Percentiles rank a stretch among this genome's conserved stretches.
phyloP scores from a whole-genome alignment of 92 coral and sea anemone species.

The Parazoanthus swiftii region DNA sequence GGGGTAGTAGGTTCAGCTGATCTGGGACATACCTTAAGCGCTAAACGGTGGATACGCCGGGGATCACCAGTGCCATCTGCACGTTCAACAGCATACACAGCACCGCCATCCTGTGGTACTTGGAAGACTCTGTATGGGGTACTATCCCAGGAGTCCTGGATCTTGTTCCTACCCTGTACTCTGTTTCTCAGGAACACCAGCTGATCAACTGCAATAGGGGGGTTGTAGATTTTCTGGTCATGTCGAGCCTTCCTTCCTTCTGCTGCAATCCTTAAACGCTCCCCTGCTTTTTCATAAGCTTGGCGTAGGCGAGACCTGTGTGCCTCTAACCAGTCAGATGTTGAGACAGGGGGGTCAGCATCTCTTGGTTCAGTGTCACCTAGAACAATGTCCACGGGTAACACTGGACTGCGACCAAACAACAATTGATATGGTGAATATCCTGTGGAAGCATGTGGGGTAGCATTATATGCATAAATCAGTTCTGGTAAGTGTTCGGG shows the following conservation, averaged over 20 bases:
- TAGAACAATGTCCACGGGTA: not conserved
- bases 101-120: constrained; percentile 42
- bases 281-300: constrained; percentile 77
- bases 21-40: constrained; percentile 6
- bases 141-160: constrained; percentile 59
- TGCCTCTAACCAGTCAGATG: constrained; percentile 45
- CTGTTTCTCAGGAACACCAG: constrained; percentile 54
- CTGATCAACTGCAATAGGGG: constrained; percentile 47
- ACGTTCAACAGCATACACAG: constrained; percentile 40
- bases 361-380: not conserved
- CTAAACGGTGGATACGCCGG: not conserved
- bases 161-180: constrained; percentile 52
- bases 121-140: constrained; percentile 23
- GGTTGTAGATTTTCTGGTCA: constrained; percentile 41
- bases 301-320: constrained; percentile 41
- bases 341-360: not conserved
- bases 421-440: constrained; percentile 61
- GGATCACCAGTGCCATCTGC: constrained; percentile 18
- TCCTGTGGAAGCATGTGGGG: constrained; percentile 69
- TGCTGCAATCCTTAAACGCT: constrained; percentile 50
- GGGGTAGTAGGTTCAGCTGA: not conserved
- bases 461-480: constrained; percentile 64
- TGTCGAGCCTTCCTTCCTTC: constrained; percentile 40
- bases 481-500: constrained; percentile 68
- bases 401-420: constrained; percentile 54